Evolutionary conservation across 2,888 invertebrate genomes (phyloP).

Genomic region (Oeneis ivallda): DNA sequence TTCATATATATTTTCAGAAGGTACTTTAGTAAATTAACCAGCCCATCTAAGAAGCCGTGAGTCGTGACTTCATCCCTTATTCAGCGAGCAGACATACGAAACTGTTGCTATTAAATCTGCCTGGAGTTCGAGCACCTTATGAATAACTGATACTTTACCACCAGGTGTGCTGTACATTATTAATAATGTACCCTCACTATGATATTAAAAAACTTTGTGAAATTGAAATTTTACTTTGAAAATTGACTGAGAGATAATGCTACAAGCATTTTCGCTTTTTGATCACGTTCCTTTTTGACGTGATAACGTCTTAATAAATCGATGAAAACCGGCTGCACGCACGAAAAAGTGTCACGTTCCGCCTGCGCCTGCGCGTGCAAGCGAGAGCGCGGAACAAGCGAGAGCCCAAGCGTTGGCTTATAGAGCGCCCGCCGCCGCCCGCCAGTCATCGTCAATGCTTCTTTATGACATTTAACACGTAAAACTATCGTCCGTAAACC

Average conservation of each 20-base stretch:
- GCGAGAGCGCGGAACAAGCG: too few species aligned
- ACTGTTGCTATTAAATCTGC: conserved; percentile 25
- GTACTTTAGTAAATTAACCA: conserved; percentile 19
- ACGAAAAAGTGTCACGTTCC: too few species aligned
- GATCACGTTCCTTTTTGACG: too few species aligned
- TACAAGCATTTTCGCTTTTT: too few species aligned
- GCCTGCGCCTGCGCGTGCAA: too few species aligned
- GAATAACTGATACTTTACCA: conserved; percentile 16
- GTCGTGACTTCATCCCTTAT: conserved; percentile 22
- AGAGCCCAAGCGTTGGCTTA: too few species aligned
- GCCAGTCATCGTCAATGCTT: too few species aligned
- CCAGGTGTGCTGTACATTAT: conserved; percentile 7
- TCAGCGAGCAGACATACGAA: conserved; percentile 19
- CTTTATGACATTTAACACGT: too few species aligned
- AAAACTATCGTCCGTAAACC: too few species aligned
- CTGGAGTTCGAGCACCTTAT: conserved; percentile 15
- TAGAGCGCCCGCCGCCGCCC: too few species aligned
- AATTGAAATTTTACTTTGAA: not conserved
- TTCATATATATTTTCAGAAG: not conserved
- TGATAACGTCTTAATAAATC: too few species aligned
- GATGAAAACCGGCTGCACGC: too few species aligned
- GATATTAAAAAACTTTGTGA: conserved; percentile 3
- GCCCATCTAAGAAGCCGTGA: conserved; percentile 11
- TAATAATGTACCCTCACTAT: not conserved
- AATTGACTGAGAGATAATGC: not conserved